These are phyloP conservation scores for Tenualosa thibaudeaui DNA, from an alignment of 2,797 vertebrate genomes.

Conservation along the genomic window DNA sequence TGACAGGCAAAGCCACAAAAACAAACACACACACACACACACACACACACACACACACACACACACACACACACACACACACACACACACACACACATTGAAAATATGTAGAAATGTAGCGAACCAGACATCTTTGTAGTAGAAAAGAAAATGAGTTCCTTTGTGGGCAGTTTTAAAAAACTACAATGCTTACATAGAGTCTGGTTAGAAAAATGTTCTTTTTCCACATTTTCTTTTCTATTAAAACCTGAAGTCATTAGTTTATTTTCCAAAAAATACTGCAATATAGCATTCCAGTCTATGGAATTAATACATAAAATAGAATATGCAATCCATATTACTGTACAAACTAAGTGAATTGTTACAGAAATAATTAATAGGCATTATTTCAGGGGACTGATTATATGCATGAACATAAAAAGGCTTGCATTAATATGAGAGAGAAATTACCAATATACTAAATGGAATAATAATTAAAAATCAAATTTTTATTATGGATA, in stretches of 20 bases:
- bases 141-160: neutral
- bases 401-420: neutral
- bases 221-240: neutral
- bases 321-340: neutral
- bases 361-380: neutral
- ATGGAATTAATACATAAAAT: neutral
- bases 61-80: neutral
- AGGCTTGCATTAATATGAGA: neutral
- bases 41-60: neutral
- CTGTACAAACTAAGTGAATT: neutral
- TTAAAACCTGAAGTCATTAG: neutral
- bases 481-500: neutral
- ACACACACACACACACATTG: neutral
- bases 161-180: neutral
- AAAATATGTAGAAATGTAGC: neutral
- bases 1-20: neutral
- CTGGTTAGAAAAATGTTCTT: neutral
- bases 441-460: neutral
- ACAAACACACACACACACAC: conserved; percentile 13
- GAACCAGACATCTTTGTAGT: conserved; percentile 13
- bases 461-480: neutral
- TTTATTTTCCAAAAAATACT: neutral
- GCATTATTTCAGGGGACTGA: neutral
- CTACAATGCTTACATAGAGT: neutral
- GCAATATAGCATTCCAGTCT: neutral